Evolutionary conservation across 2,113 vertebrate species (phyloP).

Genomic region (Verasper variegatus): DNA sequence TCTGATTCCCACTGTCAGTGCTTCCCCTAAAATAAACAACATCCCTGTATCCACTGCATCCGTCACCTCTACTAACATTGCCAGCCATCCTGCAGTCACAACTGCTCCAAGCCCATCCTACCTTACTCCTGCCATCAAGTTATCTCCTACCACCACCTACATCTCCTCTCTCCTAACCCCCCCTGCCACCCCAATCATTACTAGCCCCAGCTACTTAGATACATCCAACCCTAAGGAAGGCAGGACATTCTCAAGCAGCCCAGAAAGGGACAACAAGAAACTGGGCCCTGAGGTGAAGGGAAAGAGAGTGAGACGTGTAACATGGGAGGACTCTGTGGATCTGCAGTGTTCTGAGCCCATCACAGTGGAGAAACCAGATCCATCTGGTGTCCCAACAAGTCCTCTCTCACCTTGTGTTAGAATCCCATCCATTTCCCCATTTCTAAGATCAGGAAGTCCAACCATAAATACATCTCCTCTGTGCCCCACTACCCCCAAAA

Average conservation of each 20-base stretch:
- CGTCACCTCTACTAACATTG: not conserved
- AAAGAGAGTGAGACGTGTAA: conserved; percentile 61
- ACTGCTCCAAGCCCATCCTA: conserved; percentile 13
- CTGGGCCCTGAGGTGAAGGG: conserved; percentile 11
- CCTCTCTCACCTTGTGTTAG: conserved; percentile 36
- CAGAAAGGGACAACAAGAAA: conserved; percentile 61
- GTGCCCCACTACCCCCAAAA: conserved; percentile 24
- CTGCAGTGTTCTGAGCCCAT: conserved; percentile 23
- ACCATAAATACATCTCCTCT: conserved; percentile 23
- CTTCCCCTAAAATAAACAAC: conserved; percentile 37
- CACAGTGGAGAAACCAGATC: conserved; percentile 24
- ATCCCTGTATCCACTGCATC: not conserved
- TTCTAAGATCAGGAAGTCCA: conserved; percentile 61
- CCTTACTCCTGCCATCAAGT: conserved; percentile 6
- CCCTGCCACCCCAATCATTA: conserved; percentile 55
- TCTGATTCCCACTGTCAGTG: conserved; percentile 13
- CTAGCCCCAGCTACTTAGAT: conserved; percentile 41
- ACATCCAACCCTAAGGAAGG: conserved; percentile 29
- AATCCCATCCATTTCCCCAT: conserved; percentile 68
- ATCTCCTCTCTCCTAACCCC: conserved; percentile 56
- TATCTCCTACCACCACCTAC: conserved; percentile 17
- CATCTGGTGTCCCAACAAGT: conserved; percentile 18
- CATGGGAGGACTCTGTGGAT: conserved; percentile 68
- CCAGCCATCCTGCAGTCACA: conserved; percentile 6
- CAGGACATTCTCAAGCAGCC: conserved; percentile 51